Percentiles rank a stretch among this genome's conserved stretches.
Conservation (phyloP, 2,113 vertebrate species). For the Ginglymostoma cirratum region DNA sequence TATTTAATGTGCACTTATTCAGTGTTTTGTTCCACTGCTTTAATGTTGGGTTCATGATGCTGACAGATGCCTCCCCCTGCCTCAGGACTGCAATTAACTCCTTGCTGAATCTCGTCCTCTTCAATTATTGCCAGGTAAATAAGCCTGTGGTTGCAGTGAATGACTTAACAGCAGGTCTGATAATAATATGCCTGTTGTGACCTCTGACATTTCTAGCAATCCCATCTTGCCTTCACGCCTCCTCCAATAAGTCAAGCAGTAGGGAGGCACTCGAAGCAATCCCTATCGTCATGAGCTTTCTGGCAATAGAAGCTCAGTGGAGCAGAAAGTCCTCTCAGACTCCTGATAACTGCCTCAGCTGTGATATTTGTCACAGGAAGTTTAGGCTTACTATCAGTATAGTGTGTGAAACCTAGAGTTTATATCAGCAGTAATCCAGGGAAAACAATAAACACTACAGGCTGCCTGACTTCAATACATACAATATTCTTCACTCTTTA, state of each 20-base stretch:
- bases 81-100: background rate
- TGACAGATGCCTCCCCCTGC: background rate
- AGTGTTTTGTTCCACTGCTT: background rate
- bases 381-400: background rate
- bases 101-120: background rate
- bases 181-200: background rate
- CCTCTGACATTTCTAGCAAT: background rate
- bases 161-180: background rate
- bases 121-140: background rate
- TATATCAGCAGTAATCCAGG: background rate
- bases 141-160: background rate
- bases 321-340: background rate
- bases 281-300: background rate
- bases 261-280: background rate
- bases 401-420: background rate
- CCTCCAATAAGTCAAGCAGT: background rate
- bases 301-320: background rate
- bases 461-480: background rate
- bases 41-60: background rate
- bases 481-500: background rate
- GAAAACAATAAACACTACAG: background rate
- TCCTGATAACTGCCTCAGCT: background rate
- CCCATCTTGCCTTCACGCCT: background rate
- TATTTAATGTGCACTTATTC: background rate
- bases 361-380: background rate